Conservation (phyloP, 2,888 invertebrate species). For the Dryobota labecula region DNA sequence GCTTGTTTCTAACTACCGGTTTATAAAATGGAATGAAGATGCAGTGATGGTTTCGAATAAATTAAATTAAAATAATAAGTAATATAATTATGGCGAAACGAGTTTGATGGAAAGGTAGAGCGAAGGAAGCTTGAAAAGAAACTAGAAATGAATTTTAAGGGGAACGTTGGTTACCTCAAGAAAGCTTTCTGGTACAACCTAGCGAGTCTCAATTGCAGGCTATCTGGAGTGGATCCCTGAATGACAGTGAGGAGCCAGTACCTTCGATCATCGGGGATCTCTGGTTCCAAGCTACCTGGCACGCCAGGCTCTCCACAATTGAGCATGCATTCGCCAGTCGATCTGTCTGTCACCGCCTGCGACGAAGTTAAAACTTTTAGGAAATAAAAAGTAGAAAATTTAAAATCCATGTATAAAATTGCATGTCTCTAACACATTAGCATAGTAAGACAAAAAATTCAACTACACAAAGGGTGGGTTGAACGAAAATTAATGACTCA, state of each 20-base stretch:
- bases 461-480: slow-evolving; percentile 25
- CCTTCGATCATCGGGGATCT: slow-evolving; percentile 91
- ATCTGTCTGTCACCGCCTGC: slow-evolving; percentile 87
- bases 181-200: slow-evolving; percentile 95
- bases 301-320: slow-evolving; percentile 87
- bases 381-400: slow-evolving; percentile 7
- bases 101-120: slow-evolving; percentile 23
- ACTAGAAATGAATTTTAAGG: slow-evolving; percentile 27
- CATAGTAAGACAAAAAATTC: slow-evolving; percentile 8
- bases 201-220: slow-evolving; percentile 94
- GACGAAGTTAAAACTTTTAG: slow-evolving; percentile 32
- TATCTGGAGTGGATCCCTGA: slow-evolving; percentile 90
- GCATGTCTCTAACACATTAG: slow-evolving; percentile 29
- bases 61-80: not conserved
- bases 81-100: not conserved
- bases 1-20: slow-evolving; percentile 20
- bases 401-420: slow-evolving; percentile 9
- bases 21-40: not conserved
- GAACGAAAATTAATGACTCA: slow-evolving; percentile 43
- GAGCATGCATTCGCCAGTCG: slow-evolving; percentile 88
- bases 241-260: slow-evolving; percentile 96
- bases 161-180: slow-evolving; percentile 90
- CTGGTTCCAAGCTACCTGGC: slow-evolving; percentile 88
- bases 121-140: slow-evolving; percentile 44
- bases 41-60: not conserved